A percentile compares a stretch with the other conserved stretches of the same genome.
phyloP scores from a whole-genome alignment of 2,113 vertebrate species.

The Chascanopsetta lugubris region DNA sequence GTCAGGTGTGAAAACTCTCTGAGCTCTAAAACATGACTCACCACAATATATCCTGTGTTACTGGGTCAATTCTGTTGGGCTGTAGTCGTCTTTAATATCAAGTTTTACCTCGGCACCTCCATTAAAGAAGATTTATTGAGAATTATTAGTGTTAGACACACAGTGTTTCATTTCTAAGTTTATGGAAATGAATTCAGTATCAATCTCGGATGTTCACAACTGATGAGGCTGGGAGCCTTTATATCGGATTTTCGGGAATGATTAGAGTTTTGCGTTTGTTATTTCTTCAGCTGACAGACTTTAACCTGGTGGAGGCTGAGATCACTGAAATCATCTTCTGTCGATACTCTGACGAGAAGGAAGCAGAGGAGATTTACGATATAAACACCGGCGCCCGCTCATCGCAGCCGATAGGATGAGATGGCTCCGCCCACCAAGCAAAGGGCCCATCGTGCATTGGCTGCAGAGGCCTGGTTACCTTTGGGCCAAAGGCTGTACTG shows the following conservation, averaged over 20 bases:
- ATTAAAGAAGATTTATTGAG: too few species aligned
- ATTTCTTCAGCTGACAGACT: slow-evolving; percentile 7
- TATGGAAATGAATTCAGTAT: neutral
- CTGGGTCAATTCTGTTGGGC: too few species aligned
- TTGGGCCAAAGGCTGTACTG: slow-evolving; percentile 51
- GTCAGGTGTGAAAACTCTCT: too few species aligned
- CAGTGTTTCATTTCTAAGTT: neutral
- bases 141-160: too few species aligned
- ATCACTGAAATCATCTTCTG: slow-evolving; percentile 12
- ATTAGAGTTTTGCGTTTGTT: neutral
- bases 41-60: too few species aligned
- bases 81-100: neutral
- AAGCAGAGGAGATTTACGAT: slow-evolving; percentile 29
- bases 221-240: too few species aligned
- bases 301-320: too few species aligned
- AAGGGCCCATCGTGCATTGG: slow-evolving; percentile 42
- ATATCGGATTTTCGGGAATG: neutral
- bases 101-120: too few species aligned
- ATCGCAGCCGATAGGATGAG: slow-evolving; percentile 39
- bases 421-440: slow-evolving; percentile 36
- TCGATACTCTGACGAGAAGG: slow-evolving; percentile 35
- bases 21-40: too few species aligned
- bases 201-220: too few species aligned
- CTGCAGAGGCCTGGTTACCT: slow-evolving; percentile 48
- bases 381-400: slow-evolving; percentile 45